These are phyloP conservation scores for Hetaerina titia DNA, from an alignment of 2,888 invertebrate genomes.

Conservation along the genomic window DNA sequence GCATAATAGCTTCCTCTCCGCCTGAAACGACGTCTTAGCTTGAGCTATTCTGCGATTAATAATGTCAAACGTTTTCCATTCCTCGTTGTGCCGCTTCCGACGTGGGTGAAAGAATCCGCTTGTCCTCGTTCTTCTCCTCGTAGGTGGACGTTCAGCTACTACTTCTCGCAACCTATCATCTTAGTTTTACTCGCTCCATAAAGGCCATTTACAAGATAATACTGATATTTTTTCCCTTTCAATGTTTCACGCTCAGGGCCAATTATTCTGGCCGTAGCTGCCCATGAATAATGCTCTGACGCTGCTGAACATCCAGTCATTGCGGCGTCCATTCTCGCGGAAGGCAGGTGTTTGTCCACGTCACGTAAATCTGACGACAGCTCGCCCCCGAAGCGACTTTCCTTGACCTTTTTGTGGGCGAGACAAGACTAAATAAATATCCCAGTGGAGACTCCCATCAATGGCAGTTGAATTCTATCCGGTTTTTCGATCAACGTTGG, in stretches of 20 bases:
- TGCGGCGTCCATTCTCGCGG: background rate
- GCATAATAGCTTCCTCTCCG: too few species aligned
- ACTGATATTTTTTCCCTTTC: background rate
- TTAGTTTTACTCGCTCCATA: background rate
- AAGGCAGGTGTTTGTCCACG: background rate
- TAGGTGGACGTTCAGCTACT: too few species aligned
- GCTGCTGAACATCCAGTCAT: background rate
- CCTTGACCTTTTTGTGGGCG: background rate
- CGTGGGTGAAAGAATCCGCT: too few species aligned
- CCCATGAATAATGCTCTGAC: background rate
- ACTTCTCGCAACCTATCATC: background rate
- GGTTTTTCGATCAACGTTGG: too few species aligned
- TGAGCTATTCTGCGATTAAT: too few species aligned
- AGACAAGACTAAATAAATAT: background rate
- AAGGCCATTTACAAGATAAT: background rate
- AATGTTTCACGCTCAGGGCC: background rate
- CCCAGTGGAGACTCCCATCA: background rate
- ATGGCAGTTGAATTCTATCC: too few species aligned
- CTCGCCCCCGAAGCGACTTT: background rate
- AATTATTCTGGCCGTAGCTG: background rate
- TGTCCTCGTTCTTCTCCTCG: too few species aligned
- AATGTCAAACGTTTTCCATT: too few species aligned
- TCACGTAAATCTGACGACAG: background rate
- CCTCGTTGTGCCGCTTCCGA: too few species aligned
- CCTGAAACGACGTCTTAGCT: too few species aligned